Conservation (phyloP, 2,888 invertebrate genomes). For the Marronus borbonicus region DNA sequence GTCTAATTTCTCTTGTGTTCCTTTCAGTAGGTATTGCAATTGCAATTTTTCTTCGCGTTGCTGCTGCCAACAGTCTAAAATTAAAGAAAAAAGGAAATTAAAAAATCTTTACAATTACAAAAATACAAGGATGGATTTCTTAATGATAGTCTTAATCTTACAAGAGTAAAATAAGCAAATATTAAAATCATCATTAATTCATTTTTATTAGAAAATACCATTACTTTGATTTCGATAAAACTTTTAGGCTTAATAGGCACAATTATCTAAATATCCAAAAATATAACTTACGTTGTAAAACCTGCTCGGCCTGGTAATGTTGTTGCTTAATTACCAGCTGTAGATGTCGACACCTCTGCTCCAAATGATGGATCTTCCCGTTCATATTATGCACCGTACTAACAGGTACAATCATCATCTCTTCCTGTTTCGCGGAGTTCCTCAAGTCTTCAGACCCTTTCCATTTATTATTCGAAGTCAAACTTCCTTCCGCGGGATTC, state of each 20-base stretch:
- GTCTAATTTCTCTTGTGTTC: conserved; percentile 73
- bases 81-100: not conserved
- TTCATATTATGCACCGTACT: conserved; percentile 65
- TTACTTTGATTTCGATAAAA: too few species aligned
- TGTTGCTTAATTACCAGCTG: conserved; percentile 77
- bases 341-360: conserved; percentile 76
- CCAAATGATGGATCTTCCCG: conserved; percentile 70
- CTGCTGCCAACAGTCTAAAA: conserved; percentile 73
- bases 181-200: too few species aligned
- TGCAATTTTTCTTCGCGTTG: conserved; percentile 74
- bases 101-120: not conserved
- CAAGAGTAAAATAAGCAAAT: too few species aligned
- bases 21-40: conserved; percentile 72
- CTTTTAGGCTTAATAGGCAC: too few species aligned
- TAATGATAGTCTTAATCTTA: too few species aligned
- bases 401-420: conserved; percentile 63
- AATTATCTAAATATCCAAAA: too few species aligned
- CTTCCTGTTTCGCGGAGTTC: conserved; percentile 44
- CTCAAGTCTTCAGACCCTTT: conserved; percentile 50
- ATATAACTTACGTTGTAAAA: conserved; percentile 75
- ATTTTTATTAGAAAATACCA: too few species aligned
- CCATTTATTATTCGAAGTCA: conserved; percentile 40
- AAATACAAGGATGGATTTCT: not conserved
- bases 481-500: conserved; percentile 42
- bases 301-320: conserved; percentile 76